Conservation (phyloP, 2,113 vertebrate species). For the Leptocoma aspasia region DNA sequence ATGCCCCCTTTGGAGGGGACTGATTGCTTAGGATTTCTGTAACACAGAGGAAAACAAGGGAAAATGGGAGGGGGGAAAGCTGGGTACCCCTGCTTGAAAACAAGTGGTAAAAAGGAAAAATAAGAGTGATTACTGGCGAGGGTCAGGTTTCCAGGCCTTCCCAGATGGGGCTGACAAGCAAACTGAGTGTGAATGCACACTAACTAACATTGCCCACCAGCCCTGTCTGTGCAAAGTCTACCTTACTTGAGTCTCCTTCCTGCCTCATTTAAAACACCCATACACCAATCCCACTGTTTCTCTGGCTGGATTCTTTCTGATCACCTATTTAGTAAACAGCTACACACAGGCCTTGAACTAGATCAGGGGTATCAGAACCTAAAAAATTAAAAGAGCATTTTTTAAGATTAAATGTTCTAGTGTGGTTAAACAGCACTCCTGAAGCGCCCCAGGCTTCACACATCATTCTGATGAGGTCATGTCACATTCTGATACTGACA, state of each 20-base stretch:
- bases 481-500: constrained; percentile 45
- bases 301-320: neutral
- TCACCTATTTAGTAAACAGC: neutral
- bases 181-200: neutral
- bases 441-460: constrained; percentile 40
- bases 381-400: constrained; percentile 12
- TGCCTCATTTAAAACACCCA: neutral
- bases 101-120: neutral
- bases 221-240: neutral
- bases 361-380: neutral
- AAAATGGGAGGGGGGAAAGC: neutral
- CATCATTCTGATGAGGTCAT: constrained; percentile 52
- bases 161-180: neutral
- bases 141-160: neutral
- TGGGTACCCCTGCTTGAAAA: neutral
- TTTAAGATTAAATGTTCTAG: constrained; percentile 18
- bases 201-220: neutral
- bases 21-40: neutral
- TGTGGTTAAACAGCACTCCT: constrained; percentile 28
- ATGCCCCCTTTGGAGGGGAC: no score
- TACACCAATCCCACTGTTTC: neutral
- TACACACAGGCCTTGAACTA: neutral
- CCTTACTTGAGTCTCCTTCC: neutral
- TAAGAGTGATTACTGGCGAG: neutral
- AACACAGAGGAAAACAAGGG: neutral